phyloP scores from a whole-genome alignment of 2,113 vertebrate species.

The Paraplagusia blochii region DNA sequence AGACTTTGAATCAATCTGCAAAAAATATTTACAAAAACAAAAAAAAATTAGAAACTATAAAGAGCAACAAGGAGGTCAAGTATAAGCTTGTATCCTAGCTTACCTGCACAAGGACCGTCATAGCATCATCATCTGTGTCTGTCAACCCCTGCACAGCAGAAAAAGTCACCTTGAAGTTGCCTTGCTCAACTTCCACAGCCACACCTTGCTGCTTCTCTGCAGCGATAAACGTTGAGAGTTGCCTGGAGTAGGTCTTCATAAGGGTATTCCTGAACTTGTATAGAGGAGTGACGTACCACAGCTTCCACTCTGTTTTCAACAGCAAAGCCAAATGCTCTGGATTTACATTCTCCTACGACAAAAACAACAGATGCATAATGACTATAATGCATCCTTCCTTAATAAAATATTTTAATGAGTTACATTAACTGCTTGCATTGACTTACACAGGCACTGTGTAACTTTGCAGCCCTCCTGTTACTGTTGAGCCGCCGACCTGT shows the following conservation, averaged over 20 bases:
- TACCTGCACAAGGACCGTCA: constrained; percentile 87
- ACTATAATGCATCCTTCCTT: not conserved
- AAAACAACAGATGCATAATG: not conserved
- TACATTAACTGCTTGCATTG: no score
- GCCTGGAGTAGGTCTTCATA: constrained; percentile 79
- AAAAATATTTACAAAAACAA: not conserved
- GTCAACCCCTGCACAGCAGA: constrained; percentile 77
- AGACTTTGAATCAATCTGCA: constrained; percentile 77
- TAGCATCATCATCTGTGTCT: constrained; percentile 71
- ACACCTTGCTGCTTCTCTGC: constrained; percentile 85
- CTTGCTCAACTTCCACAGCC: constrained; percentile 76
- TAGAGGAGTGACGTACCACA: constrained; percentile 89
- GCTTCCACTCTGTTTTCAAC: constrained; percentile 82
- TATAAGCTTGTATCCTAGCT: not conserved
- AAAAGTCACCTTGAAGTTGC: constrained; percentile 73
- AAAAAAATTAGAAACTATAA: not conserved
- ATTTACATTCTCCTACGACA: constrained; percentile 70
- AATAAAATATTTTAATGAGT: no score
- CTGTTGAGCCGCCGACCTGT: constrained; percentile 43
- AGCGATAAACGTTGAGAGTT: constrained; percentile 79
- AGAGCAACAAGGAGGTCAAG: no score
- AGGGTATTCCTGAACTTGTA: constrained; percentile 77
- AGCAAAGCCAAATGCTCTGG: constrained; percentile 72
- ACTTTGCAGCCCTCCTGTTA: constrained; percentile 43
- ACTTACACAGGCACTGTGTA: constrained; percentile 43